Base-by-base conservation (phyloP, 2,888 invertebrate genomes). In the Eupithecia abbreviata region DNA sequence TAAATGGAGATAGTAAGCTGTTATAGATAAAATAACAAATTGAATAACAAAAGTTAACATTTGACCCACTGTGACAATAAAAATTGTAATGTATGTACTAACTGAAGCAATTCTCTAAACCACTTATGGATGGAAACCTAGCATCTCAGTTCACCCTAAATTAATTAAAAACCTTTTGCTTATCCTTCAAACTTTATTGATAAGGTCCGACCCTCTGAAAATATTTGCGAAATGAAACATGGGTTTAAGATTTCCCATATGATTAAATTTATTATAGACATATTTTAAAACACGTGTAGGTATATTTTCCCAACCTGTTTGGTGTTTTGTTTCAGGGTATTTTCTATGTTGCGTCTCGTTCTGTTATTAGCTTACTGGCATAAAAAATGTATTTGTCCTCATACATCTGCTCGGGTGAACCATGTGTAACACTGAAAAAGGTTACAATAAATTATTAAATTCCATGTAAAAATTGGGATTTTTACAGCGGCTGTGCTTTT, bases 341-440 rank as follows among this genome's bases (percentile, higher is more conserved):
- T 5, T 68, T 65, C 10, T 68, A 74, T 71, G 18, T 68, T 77
- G 65, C 67, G 4, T 75, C 71, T 58, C 69, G 10, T 12, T 65
- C 30, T 73, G 74, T 49, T 45, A 71, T 73, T 73, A 77, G 78
- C 71, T 82, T 18, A 91, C 80, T 9, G 92, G 88, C 85, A 92
- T 88, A 72, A 89, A 93, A 74, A 85, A 89, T 75, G 91, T 91
- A n/a, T 87, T 86, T 62, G 80, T 89, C 66, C 83, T 90, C 66
- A 82, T 74, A 80, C 93, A 94, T 79, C 93, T 86, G 62, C 83
- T 87, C 0, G 91, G 86, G 78, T 93, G 93, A 0, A 94, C 93
- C 82, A 91, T 84, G 77, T 93, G 90, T 47, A 93, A 76, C 2
- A 91, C 93, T 94, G 90, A 70, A 91, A 91, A 69, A 72, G 62